A percentile compares a stretch with the other conserved stretches of the same genome.
Conservation (phyloP, 2,888 invertebrate species). For the Temnothorax rugatulus region DNA sequence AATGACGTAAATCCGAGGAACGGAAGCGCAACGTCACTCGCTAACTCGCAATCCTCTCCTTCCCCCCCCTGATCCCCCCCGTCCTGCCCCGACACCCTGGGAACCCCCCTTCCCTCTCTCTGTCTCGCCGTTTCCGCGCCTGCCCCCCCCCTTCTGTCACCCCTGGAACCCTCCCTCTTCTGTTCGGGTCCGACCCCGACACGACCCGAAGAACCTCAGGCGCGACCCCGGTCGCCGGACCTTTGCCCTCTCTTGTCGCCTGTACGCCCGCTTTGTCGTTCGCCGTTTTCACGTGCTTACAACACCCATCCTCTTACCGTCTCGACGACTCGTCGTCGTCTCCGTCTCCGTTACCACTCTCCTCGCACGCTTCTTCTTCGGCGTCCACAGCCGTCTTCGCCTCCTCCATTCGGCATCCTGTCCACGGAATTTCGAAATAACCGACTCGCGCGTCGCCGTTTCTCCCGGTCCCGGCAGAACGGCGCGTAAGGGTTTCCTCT, state of each 20-base stretch:
- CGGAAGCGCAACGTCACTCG: constrained; percentile 85
- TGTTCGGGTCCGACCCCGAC: constrained; percentile 63
- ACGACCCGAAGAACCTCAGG: constrained; percentile 67
- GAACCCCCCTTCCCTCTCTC: constrained; percentile 65
- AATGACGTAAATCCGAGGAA: constrained; percentile 85
- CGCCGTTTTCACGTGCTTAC: constrained; percentile 70
- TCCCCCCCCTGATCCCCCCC: constrained; percentile 83
- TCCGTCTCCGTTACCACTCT: constrained; percentile 38
- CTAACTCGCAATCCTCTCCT: constrained; percentile 81
- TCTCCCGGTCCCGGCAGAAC: constrained; percentile 52
- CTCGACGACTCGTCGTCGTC: constrained; percentile 33
- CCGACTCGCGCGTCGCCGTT: constrained; percentile 35
- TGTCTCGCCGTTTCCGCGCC: constrained; percentile 22
- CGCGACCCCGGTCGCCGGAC: constrained; percentile 69
- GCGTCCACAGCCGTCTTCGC: constrained; percentile 54
- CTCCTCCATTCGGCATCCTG: constrained; percentile 60
- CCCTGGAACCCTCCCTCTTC: constrained; percentile 46
- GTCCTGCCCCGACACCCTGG: constrained; percentile 85
- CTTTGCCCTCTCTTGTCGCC: constrained; percentile 72
- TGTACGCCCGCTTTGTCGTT: constrained; percentile 73
- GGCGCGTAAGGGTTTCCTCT: constrained; percentile 50
- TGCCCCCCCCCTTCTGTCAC: background rate
- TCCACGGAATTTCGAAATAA: constrained; percentile 36
- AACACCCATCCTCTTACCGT: constrained; percentile 51
- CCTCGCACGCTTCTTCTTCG: constrained; percentile 48